Evolutionary conservation across 2,888 invertebrate genomes (phyloP), one percentile per base, ranked within the genome.

Genomic region (Euplagia quadripunctaria): DNA sequence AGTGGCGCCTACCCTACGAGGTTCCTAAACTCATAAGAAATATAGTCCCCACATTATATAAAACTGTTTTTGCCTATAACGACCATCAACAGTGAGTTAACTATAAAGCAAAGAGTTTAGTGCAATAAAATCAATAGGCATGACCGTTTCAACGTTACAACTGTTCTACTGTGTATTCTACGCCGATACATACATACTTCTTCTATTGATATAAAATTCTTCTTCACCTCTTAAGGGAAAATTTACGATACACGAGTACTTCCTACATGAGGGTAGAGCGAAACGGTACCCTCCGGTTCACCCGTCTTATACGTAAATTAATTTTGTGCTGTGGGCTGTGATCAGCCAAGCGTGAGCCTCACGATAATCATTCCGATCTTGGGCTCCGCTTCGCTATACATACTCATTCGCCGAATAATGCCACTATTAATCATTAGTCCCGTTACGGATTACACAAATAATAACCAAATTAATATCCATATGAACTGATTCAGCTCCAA

Each of bases 281-380:
- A 76, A 81, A 49, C 66, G 75, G 64, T 77, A 78, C 79, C 75
- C 66, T 81, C 82, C 74, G 74, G 70, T 73, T 66, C 72, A 66
- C 80, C 76, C 85, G 87, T 86, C 89, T 91, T 87, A 88, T 86
- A 90, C 87, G 91, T 92, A 93, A 94, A 94, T 94, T 94, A 94
- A 94, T 95, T 93, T 93, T 91, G 91, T 89, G 86, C 90, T 89
- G 88, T 91, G 91, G 89, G 86, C 90, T 89, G 88, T 91, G 93
- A 91, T 89, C 94, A 92, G 85, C 91, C 89, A 86, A 91, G 89
- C 92, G 91, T 90, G 85, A 92, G 87, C 86, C 84, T 87, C 88
- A 88, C 91, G 92, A 93, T 94, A 94, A 92, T 93, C 92, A 91
- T 89, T 89, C 88, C 87, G 85, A 94, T 93, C 93, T 93, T 87